phyloP scores from a whole-genome alignment of 2,888 invertebrate species.

The Drosophila pseudotakahashii region DNA sequence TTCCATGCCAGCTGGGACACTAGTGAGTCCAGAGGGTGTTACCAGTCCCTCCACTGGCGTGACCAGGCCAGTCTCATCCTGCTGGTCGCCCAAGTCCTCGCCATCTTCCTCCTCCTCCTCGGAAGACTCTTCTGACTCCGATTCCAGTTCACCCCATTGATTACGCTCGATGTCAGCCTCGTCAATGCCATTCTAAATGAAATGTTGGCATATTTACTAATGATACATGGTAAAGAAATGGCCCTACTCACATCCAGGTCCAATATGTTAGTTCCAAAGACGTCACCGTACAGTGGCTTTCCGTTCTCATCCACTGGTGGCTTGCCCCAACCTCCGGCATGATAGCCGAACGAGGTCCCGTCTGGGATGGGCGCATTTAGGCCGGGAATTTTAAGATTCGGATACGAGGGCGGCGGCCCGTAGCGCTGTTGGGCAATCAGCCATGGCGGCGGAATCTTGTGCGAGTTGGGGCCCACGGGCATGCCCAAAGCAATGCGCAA shows the following conservation, averaged over 20 bases:
- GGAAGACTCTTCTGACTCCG: slow-evolving; percentile 88
- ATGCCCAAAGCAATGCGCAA: slow-evolving; percentile 98
- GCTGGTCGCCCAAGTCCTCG: slow-evolving; percentile 85
- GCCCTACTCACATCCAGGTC: slow-evolving; percentile 87
- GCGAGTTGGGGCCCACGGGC: slow-evolving; percentile 97
- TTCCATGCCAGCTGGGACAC: slow-evolving; percentile 97
- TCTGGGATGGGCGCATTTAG: slow-evolving; percentile 99
- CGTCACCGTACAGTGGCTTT: slow-evolving; percentile 98
- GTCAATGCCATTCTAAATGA: slow-evolving; percentile 86
- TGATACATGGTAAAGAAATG: fast-evolving
- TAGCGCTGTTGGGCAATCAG: slow-evolving; percentile 90
- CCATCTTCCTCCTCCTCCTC: slow-evolving; percentile 89
- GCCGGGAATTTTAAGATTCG: slow-evolving; percentile 98
- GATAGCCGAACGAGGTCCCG: slow-evolving; percentile 98
- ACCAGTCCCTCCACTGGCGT: slow-evolving; percentile 97
- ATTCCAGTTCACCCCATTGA: slow-evolving; percentile 98
- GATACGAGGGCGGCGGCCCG: slow-evolving; percentile 99
- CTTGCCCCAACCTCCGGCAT: slow-evolving; percentile 99
- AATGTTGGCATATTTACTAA: no score
- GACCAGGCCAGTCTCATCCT: slow-evolving; percentile 92
- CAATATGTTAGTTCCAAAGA: slow-evolving; percentile 93
- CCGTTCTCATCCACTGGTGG: slow-evolving; percentile 99
- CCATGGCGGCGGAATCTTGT: slow-evolving; percentile 97
- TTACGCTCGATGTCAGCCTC: slow-evolving; percentile 96
- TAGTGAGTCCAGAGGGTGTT: slow-evolving; percentile 96